Conservation (phyloP, 2,888 invertebrate species). For the Acrocera orbiculus region DNA sequence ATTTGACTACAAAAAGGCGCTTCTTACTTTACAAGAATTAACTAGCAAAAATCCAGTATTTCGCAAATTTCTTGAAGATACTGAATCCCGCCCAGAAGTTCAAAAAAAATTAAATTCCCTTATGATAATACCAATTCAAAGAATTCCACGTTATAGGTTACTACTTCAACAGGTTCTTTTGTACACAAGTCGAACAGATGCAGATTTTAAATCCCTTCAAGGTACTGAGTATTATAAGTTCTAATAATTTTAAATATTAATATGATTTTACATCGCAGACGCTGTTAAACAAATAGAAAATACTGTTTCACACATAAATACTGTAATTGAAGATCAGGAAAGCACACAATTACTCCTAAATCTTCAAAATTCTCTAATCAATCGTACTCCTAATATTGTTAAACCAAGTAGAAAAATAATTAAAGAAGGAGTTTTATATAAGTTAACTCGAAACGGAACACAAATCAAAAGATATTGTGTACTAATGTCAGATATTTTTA, state of each 20-base stretch:
- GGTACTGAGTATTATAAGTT: constrained; percentile 22
- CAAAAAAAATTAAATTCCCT: constrained; percentile 50
- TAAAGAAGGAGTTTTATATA: constrained; percentile 44
- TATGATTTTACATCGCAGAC: constrained; percentile 26
- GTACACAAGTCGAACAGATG: constrained; percentile 38
- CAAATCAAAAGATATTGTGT: constrained; percentile 45
- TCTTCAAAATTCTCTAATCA: constrained; percentile 44
- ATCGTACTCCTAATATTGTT: constrained; percentile 44
- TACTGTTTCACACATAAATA: constrained; percentile 53
- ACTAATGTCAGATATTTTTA: constrained; percentile 52
- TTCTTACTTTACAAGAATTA: constrained; percentile 40
- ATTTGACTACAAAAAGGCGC: constrained; percentile 47
- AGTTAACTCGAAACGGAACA: constrained; percentile 35
- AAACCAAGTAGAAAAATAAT: constrained; percentile 44
- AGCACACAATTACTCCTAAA: constrained; percentile 48
- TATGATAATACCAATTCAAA: constrained; percentile 59
- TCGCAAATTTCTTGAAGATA: constrained; percentile 38
- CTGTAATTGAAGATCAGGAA: constrained; percentile 55
- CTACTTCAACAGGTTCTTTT: constrained; percentile 48
- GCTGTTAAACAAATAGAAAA: constrained; percentile 48
- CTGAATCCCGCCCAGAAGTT: constrained; percentile 53
- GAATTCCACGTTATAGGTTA: constrained; percentile 58
- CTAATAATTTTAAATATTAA: too few relatives aligned
- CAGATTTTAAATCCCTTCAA: constrained; percentile 36
- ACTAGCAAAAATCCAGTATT: constrained; percentile 36